Conservation (phyloP, 2,888 invertebrate genomes). For the Lypha dubia region DNA sequence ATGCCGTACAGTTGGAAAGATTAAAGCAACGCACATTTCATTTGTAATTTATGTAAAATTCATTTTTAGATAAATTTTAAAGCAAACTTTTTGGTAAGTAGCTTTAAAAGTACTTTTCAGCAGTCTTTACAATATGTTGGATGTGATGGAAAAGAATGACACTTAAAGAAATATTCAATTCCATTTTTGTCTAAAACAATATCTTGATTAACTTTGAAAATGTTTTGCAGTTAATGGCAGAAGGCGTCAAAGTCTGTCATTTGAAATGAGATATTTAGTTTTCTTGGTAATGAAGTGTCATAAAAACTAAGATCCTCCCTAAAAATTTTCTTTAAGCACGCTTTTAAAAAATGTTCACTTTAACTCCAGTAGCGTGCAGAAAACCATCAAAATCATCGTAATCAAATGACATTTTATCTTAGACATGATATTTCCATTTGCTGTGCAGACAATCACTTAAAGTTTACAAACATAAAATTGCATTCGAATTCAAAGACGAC, state of each 20-base stretch:
- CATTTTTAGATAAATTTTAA: not conserved
- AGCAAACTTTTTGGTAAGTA: not conserved
- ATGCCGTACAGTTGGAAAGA: not conserved
- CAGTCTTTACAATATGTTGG: not conserved
- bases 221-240: not conserved
- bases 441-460: slow-evolving; percentile 45
- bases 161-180: not conserved
- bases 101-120: not conserved
- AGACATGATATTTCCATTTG: slow-evolving; percentile 52
- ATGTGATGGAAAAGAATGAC: too few species aligned
- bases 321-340: not conserved
- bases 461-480: slow-evolving; percentile 44
- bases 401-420: slow-evolving; percentile 6
- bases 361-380: slow-evolving; percentile 13
- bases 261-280: not conserved
- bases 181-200: not conserved
- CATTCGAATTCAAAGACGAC: slow-evolving; percentile 17
- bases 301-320: not conserved
- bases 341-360: slow-evolving; percentile 1
- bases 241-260: not conserved
- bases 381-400: slow-evolving; percentile 18
- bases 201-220: not conserved
- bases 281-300: not conserved
- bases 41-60: not conserved
- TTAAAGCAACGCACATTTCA: not conserved